phyloP scores from a whole-genome alignment of 2,797 vertebrate genomes.

The Phalanger gymnotis region DNA sequence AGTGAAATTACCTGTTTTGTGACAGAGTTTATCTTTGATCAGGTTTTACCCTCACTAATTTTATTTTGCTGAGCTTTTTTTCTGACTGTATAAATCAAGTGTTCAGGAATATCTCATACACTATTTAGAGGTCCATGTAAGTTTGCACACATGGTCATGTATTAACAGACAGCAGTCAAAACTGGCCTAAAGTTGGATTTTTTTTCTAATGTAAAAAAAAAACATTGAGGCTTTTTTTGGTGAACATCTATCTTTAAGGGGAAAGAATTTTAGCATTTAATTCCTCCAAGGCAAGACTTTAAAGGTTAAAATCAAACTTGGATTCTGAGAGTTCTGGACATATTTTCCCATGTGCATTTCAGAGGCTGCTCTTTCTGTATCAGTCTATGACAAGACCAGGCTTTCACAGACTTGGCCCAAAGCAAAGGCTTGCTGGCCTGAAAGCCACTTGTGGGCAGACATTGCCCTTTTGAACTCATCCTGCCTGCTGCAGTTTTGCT shows the following conservation, averaged over 20 bases:
- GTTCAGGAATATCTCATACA: constrained; percentile 18
- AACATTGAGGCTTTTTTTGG: constrained; percentile 41
- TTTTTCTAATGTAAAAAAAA: not conserved
- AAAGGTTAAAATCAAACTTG: not conserved
- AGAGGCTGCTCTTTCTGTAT: not conserved
- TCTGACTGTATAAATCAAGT: constrained; percentile 52
- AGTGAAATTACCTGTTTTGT: constrained; percentile 25
- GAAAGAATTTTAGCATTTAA: constrained; percentile 34
- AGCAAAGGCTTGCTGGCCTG: constrained; percentile 2
- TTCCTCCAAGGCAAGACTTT: constrained; percentile 34
- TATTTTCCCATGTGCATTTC: not conserved
- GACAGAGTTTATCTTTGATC: constrained; percentile 7
- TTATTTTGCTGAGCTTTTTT: constrained; percentile 45
- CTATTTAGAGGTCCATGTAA: not conserved
- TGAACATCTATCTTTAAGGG: constrained; percentile 40
- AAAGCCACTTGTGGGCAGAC: constrained; percentile 55
- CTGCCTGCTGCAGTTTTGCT: constrained; percentile 51
- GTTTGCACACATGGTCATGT: not conserved
- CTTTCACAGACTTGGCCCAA: not conserved
- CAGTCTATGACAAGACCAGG: not conserved
- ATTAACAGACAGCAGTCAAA: constrained; percentile 13
- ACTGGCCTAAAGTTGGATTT: not conserved
- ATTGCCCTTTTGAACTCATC: constrained; percentile 61
- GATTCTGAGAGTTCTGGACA: constrained; percentile 15
- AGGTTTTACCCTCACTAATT: constrained; percentile 35